These are phyloP conservation scores for Lepidurus couesii DNA, from an alignment of 1,140 invertebrate species.

Conservation along the genomic window DNA sequence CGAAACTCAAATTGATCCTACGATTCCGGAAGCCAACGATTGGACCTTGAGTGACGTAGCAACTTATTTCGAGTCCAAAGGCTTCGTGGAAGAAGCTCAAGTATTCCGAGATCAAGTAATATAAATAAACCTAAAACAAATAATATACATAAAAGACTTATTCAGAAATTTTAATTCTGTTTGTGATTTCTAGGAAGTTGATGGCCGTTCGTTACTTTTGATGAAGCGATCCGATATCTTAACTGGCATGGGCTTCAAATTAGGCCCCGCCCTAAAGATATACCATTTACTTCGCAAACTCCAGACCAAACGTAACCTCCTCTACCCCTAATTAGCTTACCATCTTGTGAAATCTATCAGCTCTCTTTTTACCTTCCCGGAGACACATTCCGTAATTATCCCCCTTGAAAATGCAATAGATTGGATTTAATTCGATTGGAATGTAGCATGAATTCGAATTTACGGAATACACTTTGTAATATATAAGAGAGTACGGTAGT, in stretches of 20 bases:
- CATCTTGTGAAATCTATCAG: neutral
- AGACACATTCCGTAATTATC: neutral
- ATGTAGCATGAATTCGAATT: neutral
- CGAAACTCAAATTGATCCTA: conserved; percentile 38
- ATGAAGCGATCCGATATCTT: conserved; percentile 74
- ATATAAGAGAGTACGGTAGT: neutral
- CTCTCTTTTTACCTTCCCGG: neutral
- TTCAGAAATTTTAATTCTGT: conserved; percentile 31
- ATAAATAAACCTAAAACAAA: conserved; percentile 23
- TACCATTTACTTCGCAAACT: conserved; percentile 60
- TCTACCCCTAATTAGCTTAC: neutral
- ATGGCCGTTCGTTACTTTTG: conserved; percentile 72
- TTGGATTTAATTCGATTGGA: neutral
- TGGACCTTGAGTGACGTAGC: conserved; percentile 77
- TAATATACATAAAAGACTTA: neutral
- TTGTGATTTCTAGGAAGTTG: conserved; percentile 64
- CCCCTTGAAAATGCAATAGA: neutral
- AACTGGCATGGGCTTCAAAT: conserved; percentile 64
- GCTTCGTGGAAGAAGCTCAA: conserved; percentile 63
- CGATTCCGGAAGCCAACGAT: conserved; percentile 67
- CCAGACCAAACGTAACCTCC: conserved; percentile 40
- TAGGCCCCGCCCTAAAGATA: conserved; percentile 80
- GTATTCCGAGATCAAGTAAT: conserved; percentile 72
- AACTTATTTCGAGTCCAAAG: conserved; percentile 66
- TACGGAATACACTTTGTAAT: conserved; percentile 16